Evolutionary conservation across 2,113 vertebrate species (phyloP), one percentile per base, ranked within the genome.

Genomic region (Labeo catla): DNA sequence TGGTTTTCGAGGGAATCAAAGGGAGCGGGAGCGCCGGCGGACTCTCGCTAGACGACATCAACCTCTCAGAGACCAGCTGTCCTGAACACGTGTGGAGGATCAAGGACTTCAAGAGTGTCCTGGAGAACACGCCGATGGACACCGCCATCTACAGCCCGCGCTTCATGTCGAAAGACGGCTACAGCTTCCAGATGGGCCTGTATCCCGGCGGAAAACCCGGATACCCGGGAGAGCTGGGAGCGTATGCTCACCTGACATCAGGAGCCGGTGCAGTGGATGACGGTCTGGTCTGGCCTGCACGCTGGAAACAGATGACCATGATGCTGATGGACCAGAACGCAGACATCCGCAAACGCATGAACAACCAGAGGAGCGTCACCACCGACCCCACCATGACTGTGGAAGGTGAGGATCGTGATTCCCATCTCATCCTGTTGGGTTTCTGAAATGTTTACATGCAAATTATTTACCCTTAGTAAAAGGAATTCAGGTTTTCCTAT

Each of bases 41-140:
- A 9, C 89, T 98, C 70, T 98, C 98, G 2, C 92, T 98, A 76
- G 98, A 99, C 0, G 97, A 99, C 86, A 95, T 99, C 88, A 99
- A 97, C 91, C 93, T 99, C 16, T 98, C 97, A 0, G 98, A 99
- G 92, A 97, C 96, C 6, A 90, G 87, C 52, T 99, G 97, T 91
- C 97, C 97, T 23, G 96, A 98, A 83, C 96, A 97, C 0, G 4
- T 95, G 52, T 99, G 98, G 98, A 94, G 95, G 0, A 95, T 99
- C 89, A 93, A 91, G 84, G 95, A 98, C 93, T 97, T 99, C 87
- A 93, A 87, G 0, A 3, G 93, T 0, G 87, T 96, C 28, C 92
- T 97, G 91, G 81, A 94, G 39, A 92, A 89, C 57, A 94, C 89
- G 0, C 86, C 90, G 23, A 19, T 49, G 12, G 89, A 91, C 74